Conservation (phyloP, 2,113 vertebrate species). For the Passer domesticus region DNA sequence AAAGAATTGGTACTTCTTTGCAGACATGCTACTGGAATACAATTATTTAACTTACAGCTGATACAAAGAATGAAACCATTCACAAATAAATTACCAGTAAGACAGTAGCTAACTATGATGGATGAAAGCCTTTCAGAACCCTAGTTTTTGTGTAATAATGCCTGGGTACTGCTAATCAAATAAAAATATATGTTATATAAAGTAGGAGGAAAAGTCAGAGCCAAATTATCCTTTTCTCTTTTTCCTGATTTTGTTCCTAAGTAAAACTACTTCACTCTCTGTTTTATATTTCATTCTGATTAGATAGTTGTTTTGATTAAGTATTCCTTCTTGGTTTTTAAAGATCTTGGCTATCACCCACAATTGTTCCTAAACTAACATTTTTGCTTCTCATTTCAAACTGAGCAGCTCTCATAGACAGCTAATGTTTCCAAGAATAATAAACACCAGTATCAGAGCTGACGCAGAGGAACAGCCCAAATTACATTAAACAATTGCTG, state of each 20-base stretch:
- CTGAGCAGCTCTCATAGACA: not conserved
- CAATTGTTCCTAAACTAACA: not conserved
- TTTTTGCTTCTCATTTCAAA: slow-evolving; percentile 25
- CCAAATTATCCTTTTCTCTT: not conserved
- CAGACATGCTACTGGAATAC: not conserved
- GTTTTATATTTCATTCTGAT: not conserved
- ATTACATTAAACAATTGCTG: slow-evolving; percentile 9
- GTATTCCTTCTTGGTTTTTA: not conserved
- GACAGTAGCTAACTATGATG: not conserved
- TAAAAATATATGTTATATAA: not conserved
- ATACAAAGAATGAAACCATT: not conserved
- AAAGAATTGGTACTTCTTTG: not conserved
- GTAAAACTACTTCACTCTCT: not conserved
- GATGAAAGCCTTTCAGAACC: not conserved
- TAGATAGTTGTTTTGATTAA: not conserved
- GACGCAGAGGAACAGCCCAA: not conserved
- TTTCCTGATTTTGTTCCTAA: not conserved
- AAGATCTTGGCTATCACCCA: not conserved
- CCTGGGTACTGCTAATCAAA: not conserved
- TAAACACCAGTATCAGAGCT: not conserved
- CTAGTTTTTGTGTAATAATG: not conserved
- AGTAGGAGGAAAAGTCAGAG: not conserved
- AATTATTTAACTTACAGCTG: not conserved
- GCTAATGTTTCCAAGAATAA: slow-evolving; percentile 17
- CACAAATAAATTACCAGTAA: not conserved